Base-by-base conservation (phyloP, 2,797 vertebrate genomes). In the Thunnus albacares region DNA sequence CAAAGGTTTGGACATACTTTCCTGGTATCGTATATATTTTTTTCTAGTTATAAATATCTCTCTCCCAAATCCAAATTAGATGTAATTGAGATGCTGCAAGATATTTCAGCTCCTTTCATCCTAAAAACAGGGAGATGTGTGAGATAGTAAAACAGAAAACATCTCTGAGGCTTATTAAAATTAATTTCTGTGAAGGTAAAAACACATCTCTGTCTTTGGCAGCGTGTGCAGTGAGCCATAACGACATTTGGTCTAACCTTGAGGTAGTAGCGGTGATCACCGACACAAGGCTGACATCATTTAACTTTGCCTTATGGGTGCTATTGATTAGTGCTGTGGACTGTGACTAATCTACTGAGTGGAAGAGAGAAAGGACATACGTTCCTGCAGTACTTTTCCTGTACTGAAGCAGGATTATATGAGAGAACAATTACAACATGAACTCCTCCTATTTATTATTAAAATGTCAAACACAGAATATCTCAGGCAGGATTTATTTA, bases 301-400 rank as follows among this genome's bases (percentile, higher is more conserved):
- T 66, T 72, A 77, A 77, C 81, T 67, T 53, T 77, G 64, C 61
- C 67, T 71, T 63, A 80, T 67, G 77, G 71, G 68, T 9, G 12
- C 51, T 58, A 65, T 69, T 87, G 91, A 91, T 92, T 84, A 63
- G 72, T 38, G 57, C 68, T 30, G 61, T 57, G 85, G 84, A 65
- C 77, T 67, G 69, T 76, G 89, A 77, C 77, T 84, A 75, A 88
- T 57, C 67, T 65, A 77, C 79, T 70, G 53, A 70, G 75, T 9
- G 61, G 33, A 77, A 10, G 57, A 65, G 63, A 63, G 80, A 35
- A 1, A 73, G 47, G 22, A 77, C 52, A 65, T 26, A 30, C 15
- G 57, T 4, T 78, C 45, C 66, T 22, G n/a, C 60, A 28, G 57
- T 30, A 69, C 10, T 20, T 45, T 38, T 62, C 53, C 53, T 73